Percentiles rank a stretch among this genome's conserved stretches.
These are phyloP conservation scores for Drosophila sulfurigaster DNA, from an alignment of 1,140 invertebrate genomes.

Conservation along the genomic window DNA sequence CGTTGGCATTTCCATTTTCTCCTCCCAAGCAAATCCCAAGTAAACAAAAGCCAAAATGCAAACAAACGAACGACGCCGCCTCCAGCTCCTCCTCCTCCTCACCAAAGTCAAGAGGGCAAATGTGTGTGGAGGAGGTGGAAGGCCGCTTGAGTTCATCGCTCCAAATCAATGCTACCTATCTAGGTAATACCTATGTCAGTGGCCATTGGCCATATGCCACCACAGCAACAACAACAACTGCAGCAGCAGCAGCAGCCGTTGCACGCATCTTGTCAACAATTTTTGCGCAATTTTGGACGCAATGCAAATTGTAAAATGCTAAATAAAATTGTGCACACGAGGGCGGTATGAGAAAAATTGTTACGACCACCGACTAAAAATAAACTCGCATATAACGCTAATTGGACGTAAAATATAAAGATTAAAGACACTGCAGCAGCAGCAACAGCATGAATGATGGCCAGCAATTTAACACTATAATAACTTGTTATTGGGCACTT, in stretches of 20 bases:
- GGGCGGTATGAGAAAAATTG: neutral
- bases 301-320: constrained; percentile 40
- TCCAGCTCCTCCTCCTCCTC: neutral
- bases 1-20: constrained; percentile 56
- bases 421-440: neutral
- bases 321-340: constrained; percentile 7
- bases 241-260: constrained; percentile 12
- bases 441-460: neutral
- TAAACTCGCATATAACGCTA: neutral
- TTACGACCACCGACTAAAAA: neutral
- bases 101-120: constrained; percentile 2
- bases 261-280: constrained; percentile 51
- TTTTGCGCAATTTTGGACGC: constrained; percentile 44
- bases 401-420: neutral
- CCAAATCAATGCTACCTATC: constrained; percentile 75
- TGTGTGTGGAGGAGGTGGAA: constrained; percentile 27
- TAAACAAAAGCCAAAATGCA: constrained; percentile 53
- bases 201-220: constrained; percentile 14
- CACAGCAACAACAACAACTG: constrained; percentile 1
- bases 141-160: constrained; percentile 76
- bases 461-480: neutral
- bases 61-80: constrained; percentile 16
- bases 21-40: constrained; percentile 44
- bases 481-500: constrained; percentile 1
- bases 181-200: constrained; percentile 19